Conservation (phyloP, 1,140 invertebrate genomes). For the Lucilia sericata region DNA sequence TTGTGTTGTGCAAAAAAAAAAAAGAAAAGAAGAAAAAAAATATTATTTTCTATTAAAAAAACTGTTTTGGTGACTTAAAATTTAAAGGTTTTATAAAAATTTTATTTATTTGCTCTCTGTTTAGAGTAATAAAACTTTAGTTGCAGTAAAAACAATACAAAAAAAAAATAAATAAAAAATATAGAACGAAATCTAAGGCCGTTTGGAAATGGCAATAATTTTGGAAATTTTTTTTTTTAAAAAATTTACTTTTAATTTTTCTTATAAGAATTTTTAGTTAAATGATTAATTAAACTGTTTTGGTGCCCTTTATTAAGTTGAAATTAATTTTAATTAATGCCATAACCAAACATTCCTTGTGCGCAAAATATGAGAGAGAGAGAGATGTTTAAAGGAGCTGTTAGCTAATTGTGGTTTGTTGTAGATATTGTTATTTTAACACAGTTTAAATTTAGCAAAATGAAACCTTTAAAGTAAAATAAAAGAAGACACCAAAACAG, state of each 20-base stretch:
- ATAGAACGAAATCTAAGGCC: constrained; percentile 50
- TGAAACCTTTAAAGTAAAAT: constrained; percentile 30
- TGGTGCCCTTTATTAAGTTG: constrained; percentile 72
- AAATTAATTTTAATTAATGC: constrained; percentile 21
- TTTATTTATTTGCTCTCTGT: constrained; percentile 53
- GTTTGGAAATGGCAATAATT: constrained; percentile 60
- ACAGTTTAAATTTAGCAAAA: background rate
- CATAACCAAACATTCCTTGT: constrained; percentile 35
- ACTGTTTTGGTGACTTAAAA: constrained; percentile 64
- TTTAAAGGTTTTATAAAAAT: constrained; percentile 37
- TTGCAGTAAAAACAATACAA: constrained; percentile 31
- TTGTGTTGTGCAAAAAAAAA: constrained; percentile 50
- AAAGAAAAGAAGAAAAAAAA: constrained; percentile 63
- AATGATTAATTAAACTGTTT: constrained; percentile 72
- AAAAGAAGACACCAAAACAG: constrained; percentile 48
- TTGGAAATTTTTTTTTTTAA: constrained; percentile 58
- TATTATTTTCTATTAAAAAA: constrained; percentile 62
- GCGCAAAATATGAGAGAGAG: background rate
- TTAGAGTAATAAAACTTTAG: constrained; percentile 35
- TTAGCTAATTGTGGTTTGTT: background rate
- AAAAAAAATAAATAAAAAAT: constrained; percentile 30
- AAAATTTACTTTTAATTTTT: background rate
- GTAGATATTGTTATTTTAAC: too few species aligned
- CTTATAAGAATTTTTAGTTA: background rate
- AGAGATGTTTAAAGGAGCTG: background rate